Evolutionary conservation across 1,140 invertebrate genomes (phyloP), one percentile per base, ranked within the genome.

Genomic region (Micrasema longulum): DNA sequence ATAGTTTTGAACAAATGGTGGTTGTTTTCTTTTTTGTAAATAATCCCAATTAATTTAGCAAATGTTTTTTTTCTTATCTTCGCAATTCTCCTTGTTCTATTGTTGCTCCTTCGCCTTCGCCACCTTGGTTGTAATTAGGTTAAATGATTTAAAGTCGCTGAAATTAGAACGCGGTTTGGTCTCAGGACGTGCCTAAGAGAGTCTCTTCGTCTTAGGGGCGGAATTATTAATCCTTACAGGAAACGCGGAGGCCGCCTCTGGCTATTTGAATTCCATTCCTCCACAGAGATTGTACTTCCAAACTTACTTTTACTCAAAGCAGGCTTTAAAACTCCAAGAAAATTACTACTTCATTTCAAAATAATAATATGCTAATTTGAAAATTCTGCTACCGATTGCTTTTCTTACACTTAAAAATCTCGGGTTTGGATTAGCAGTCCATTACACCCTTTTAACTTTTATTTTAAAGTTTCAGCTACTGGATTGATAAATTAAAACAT

Each of bases 231-330:
- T 47, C 43, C 43, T n/a, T 16, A n/a, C 43, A 10, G n/a, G 5
- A n/a, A 47, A 47, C 7, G 2, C 26, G 26, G 2, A 31, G 43
- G 7, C 43, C n/a, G 43, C 43, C n/a, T 14, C 43, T 47, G 43
- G 16, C 43, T 16, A 47, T 47, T 47, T 47, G 12, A n/a, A 16
- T 47, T 47, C 43, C n/a, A 47, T 47, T 47, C 43, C 43, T 47
- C 16, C 43, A 16, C n/a, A 47, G n/a, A 16, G 43, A 31, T 31
- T 31, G 26, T 31, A 31, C 26, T 31, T 31, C 7, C 26, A 31
- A 31, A 31, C 26, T 31, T 31, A 31, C 26, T 31, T 31, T 31
- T 2, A 31, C 26, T 31, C 26, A 31, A 31, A 31, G 26, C 7
- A 31, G 26, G 7, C 7, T 2, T 31, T 31, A 31, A 31, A 5